phyloP scores from a whole-genome alignment of 2,113 vertebrate species.

The Neopipo cinnamomea region DNA sequence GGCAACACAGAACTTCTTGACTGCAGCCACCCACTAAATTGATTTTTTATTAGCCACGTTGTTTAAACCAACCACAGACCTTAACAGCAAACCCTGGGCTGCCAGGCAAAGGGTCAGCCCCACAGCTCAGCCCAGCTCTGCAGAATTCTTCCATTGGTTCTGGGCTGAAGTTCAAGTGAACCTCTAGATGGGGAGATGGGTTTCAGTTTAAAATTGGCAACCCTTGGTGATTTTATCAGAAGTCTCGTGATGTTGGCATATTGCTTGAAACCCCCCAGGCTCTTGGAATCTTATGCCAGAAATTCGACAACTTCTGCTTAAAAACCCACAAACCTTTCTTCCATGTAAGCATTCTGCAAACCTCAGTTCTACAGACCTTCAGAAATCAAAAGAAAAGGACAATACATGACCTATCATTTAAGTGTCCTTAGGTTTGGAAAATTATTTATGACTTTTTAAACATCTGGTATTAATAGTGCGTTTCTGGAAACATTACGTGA shows the following conservation, averaged over 20 bases:
- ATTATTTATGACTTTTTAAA: not conserved
- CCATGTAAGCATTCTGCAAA: not conserved
- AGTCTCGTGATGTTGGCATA: not conserved
- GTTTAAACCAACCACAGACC: not conserved
- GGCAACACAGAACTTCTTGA: not conserved
- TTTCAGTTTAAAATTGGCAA: conserved; percentile 38
- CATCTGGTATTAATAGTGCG: conserved; percentile 35
- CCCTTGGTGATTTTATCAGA: not conserved
- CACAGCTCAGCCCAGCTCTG: not conserved
- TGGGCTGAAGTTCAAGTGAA: conserved; percentile 46
- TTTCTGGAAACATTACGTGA: not conserved
- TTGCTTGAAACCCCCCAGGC: not conserved
- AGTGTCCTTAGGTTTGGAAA: not conserved
- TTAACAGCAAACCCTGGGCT: not conserved
- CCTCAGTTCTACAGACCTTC: not conserved
- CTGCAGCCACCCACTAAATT: not conserved
- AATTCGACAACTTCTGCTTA: not conserved
- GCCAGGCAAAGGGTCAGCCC: conserved; percentile 34
- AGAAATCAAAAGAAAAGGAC: not conserved
- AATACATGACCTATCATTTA: not conserved
- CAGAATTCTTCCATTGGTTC: conserved; percentile 16
- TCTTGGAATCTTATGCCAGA: not conserved
- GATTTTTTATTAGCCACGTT: not conserved
- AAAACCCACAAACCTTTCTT: not conserved
- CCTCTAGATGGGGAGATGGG: conserved; percentile 29